phyloP scores from a whole-genome alignment of 2,888 invertebrate species.

The Synergus japonicus region DNA sequence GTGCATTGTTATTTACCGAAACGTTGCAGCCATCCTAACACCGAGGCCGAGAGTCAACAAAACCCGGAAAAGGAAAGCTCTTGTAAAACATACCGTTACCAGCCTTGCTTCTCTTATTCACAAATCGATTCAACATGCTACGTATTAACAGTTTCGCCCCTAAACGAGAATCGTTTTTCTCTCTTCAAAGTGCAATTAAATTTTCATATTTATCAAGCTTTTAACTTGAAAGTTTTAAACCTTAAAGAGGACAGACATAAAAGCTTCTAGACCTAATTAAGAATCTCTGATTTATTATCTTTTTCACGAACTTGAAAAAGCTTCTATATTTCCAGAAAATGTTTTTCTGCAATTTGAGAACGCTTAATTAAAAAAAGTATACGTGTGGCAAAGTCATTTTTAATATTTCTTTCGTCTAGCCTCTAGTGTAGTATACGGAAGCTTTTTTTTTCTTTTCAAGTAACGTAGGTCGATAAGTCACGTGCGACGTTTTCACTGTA shows the following conservation, averaged over 20 bases:
- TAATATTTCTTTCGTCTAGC: background rate
- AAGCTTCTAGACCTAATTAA: no score
- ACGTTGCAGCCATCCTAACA: constrained; percentile 21
- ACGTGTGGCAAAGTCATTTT: background rate
- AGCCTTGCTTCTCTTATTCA: background rate
- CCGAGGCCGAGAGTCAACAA: background rate
- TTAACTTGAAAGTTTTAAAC: no score
- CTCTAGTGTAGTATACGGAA: background rate
- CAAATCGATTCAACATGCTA: background rate
- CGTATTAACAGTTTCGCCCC: background rate
- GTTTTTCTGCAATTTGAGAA: background rate
- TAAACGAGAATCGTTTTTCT: background rate
- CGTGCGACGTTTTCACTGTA: background rate
- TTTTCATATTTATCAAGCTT: no score
- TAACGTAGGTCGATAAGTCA: background rate
- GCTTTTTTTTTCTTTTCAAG: constrained; percentile 1
- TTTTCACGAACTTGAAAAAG: no score
- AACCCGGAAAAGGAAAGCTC: background rate
- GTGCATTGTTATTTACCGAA: constrained; percentile 27
- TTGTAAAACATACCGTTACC: constrained; percentile 5
- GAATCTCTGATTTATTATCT: no score
- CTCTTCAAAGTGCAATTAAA: background rate
- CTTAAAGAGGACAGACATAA: no score
- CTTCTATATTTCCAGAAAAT: background rate
- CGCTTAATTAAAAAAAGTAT: background rate